Conservation (phyloP, 2,113 vertebrate species). For the Oreochromis aureus region DNA sequence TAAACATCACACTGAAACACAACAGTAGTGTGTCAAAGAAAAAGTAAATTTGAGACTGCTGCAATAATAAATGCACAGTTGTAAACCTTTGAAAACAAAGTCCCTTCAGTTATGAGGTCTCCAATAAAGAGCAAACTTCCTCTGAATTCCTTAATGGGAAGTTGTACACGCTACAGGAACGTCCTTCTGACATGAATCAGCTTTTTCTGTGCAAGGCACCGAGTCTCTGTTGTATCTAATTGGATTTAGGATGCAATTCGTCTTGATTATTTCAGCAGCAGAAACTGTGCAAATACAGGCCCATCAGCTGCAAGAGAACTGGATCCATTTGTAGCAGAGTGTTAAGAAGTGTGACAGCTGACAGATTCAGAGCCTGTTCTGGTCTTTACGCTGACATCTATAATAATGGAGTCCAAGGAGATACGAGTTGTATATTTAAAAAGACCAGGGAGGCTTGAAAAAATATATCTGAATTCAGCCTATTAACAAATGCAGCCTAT, state of each 20-base stretch:
- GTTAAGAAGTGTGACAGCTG: background rate
- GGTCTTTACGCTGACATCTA: background rate
- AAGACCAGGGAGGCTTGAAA: fast-evolving
- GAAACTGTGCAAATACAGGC: background rate
- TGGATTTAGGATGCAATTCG: background rate
- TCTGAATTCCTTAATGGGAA: background rate
- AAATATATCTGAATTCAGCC: background rate
- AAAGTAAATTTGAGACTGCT: fast-evolving
- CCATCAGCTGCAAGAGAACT: background rate
- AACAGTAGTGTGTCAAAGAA: background rate
- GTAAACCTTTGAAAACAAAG: background rate
- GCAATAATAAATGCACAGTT: background rate
- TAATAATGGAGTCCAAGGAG: background rate
- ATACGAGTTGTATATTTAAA: background rate
- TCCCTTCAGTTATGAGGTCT: background rate
- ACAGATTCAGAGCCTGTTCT: background rate
- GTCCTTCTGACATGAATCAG: background rate
- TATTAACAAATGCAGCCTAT: background rate
- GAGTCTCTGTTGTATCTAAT: background rate
- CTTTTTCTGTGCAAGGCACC: background rate
- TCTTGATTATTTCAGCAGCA: background rate
- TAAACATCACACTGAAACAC: background rate
- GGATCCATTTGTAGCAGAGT: background rate
- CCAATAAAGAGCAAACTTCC: background rate
- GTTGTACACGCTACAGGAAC: background rate